Percentiles rank a stretch among this genome's conserved stretches.
Conservation (phyloP, 2,888 invertebrate genomes). For the Gibbula magus region DNA sequence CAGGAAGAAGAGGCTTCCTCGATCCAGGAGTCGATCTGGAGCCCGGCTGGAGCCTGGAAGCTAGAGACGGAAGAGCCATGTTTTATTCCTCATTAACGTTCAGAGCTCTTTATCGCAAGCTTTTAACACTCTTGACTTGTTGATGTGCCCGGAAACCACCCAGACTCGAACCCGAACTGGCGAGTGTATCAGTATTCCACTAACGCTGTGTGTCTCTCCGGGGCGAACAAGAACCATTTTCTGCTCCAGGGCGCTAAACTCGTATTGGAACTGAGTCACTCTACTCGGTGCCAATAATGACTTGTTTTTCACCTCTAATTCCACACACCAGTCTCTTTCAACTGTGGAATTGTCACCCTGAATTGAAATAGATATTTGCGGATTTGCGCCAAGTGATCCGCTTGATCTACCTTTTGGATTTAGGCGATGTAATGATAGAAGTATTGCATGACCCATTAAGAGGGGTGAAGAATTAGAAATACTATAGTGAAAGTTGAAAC, state of each 20-base stretch:
- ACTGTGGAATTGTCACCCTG: too few relatives aligned
- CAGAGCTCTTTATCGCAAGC: neutral
- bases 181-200: neutral
- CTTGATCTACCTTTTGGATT: too few relatives aligned
- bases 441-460: too few relatives aligned
- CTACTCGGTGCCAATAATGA: neutral
- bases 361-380: too few relatives aligned
- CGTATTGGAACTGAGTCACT: neutral
- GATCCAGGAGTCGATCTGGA: too few relatives aligned
- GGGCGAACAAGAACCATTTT: neutral
- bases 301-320: too few relatives aligned
- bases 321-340: too few relatives aligned
- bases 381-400: too few relatives aligned
- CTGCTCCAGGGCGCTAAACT: neutral
- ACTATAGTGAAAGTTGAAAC: too few relatives aligned
- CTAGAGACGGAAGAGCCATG: neutral
- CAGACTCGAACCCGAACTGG: neutral
- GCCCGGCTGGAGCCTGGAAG: neutral
- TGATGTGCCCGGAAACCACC: slow-evolving; percentile 1
- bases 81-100: neutral
- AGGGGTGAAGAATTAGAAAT: too few relatives aligned
- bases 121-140: slow-evolving; percentile 3
- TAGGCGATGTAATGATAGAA: too few relatives aligned
- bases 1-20: too few relatives aligned
- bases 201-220: neutral